Base-by-base conservation (phyloP, 2,797 vertebrate genomes). In the Remorina albescens region DNA sequence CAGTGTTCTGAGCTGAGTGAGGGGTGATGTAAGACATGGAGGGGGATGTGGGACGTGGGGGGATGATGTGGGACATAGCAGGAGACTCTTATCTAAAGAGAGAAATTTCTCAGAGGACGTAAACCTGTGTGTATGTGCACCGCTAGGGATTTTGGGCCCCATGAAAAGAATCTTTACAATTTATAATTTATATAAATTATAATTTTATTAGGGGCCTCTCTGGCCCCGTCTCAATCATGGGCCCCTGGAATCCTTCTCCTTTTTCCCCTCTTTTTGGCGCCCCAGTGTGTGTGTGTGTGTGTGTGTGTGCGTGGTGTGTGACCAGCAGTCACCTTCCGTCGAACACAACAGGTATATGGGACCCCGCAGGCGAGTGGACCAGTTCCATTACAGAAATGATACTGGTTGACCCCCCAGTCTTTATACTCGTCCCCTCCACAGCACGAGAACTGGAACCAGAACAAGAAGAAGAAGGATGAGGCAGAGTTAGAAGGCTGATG, bases 401-500 rank as follows among this genome's bases (percentile, higher is more conserved):
- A 97, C 80, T 93, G 95, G 75, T 97, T 98, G 60, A 96, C 96
- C 2, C 71, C 87, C 97, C 96, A 98, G 84, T 97, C 96, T 49
- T 90, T 95, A 71, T 94, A 98, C 12, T 97, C 96, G 0, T 98
- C 96, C 0, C 96, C 96, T 1, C 96, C 97, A 6, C 97, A 98
- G 78, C 97, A 98, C 1, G 95, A 96, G 85, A 97, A 97, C 96
- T 98, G 82, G 1, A 60, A 72, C 53, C 8, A 64, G 53, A 64
- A 50, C 1, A 65, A 12, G 0, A n/a, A 10, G 7, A 49, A 8
- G 6, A n/a, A 7, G 1, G n/a, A 30, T 3, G n/a, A n/a, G n/a
- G n/a, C n/a, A n/a, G 6, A 30, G 30, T 30, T 3, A 30, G 30
- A 3, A 30, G 30, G 30, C 30, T 30, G 30, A 30, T 30, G 30